These are phyloP conservation scores for Melanogrammus aeglefinus DNA, from an alignment of 2,797 vertebrate species.

Conservation along the genomic window DNA sequence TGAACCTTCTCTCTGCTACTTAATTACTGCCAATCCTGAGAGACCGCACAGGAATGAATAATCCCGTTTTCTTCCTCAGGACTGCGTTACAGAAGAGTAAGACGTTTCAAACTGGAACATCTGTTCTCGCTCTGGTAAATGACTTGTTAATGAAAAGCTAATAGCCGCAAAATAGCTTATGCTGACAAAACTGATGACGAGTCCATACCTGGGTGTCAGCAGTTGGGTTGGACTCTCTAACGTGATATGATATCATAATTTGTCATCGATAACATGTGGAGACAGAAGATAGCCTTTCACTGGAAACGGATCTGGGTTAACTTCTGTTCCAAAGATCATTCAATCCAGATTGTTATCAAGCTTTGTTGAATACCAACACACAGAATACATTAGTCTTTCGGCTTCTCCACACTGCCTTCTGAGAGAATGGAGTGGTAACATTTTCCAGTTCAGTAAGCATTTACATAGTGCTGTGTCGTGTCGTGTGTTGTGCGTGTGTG, in stretches of 20 bases:
- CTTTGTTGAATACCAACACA: too few relatives aligned
- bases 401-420: too few relatives aligned
- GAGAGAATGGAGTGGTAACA: too few relatives aligned
- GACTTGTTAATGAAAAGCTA: background rate
- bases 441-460: too few relatives aligned
- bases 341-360: background rate
- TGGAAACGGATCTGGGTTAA: background rate
- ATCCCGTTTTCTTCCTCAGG: background rate
- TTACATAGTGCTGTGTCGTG: too few relatives aligned
- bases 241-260: background rate
- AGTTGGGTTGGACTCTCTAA: background rate
- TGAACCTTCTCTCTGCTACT: conserved; percentile 25
- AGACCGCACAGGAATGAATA: conserved; percentile 10
- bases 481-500: too few relatives aligned
- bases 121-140: background rate
- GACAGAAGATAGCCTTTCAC: background rate
- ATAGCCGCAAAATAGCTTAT: background rate
- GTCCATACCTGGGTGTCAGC: background rate
- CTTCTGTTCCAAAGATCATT: background rate
- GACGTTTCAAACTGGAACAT: too few relatives aligned
- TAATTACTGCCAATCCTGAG: conserved; percentile 8
- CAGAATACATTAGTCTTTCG: too few relatives aligned
- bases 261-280: background rate
- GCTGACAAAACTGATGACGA: background rate
- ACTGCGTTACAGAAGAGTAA: too few relatives aligned